Evolutionary conservation across 2,797 vertebrate species (phyloP), one percentile per base, ranked within the genome.

Genomic region (Vultur gryphus): DNA sequence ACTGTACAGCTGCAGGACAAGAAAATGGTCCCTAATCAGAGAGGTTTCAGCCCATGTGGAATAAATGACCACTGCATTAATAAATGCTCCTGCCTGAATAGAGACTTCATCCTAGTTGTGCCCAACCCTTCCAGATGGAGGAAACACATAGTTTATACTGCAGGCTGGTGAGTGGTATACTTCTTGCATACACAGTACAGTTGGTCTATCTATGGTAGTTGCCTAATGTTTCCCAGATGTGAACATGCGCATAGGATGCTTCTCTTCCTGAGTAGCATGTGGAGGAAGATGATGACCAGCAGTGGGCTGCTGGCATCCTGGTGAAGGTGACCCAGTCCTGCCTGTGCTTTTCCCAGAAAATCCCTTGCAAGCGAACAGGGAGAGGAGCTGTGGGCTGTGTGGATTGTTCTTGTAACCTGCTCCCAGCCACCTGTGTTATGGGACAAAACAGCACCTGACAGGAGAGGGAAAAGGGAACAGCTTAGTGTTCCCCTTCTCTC

Each of bases 181-280:
- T 83, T n/a, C 0, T 4, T 61, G 51, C 15, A 5, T 21, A 3
- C 4, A 1, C 16, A 3, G 24, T 29, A 20, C 59, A 13, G 37
- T 37, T 2, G 0, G 4, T 65, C 37, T 33, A 0, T 54, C 51
- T 11, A 1, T 10, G 44, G 54, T 14, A 20, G 29, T 14, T 84
- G 58, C 14, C 43, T 49, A 21, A 43, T 5, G 4, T 41, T 78
- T 84, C 48, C 23, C 12, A 31, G 33, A 26, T 25, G 33, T 14
- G 8, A 18, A 31, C 24, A 21, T 25, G 16, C n/a, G 26, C 20
- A 18, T 3, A 35, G 69, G 25, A 44, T 76, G 24, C 58, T 72
- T 46, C 31, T 67, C 46, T n/a, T 66, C 33, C 49, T 23, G 15
- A 65, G 44, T 4, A 69, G 21, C 18, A 4, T 1, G 2, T 62